Percentiles rank a stretch among this genome's conserved stretches.
Conservation (phyloP, 2,113 vertebrate species). For the Chloropsis cyanopogon region DNA sequence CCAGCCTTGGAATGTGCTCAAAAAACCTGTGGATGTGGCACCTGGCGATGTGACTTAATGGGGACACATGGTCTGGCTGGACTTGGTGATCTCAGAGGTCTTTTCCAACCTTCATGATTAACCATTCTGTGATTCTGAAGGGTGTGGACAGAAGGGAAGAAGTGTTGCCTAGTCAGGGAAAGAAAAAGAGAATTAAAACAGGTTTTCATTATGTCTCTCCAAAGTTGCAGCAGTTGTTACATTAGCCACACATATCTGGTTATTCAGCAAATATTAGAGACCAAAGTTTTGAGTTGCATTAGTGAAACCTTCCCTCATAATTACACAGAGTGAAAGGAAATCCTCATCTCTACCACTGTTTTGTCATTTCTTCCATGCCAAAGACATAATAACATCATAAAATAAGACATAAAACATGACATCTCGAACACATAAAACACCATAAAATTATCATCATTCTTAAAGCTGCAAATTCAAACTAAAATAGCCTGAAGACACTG, state of each 20-base stretch:
- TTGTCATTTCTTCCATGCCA: not conserved
- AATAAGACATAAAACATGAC: not conserved
- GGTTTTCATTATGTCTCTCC: not conserved
- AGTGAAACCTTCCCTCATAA: not conserved
- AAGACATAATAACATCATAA: not conserved
- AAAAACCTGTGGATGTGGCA: not conserved
- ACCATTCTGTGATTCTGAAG: not conserved
- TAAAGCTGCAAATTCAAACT: not conserved
- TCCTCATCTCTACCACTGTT: not conserved
- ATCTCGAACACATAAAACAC: not conserved
- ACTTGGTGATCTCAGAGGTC: not conserved
- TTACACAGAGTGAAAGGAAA: not conserved
- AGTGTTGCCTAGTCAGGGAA: not conserved
- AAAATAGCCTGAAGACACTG: not conserved
- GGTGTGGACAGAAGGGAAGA: too few species aligned
- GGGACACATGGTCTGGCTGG: not conserved
- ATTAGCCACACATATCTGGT: not conserved
- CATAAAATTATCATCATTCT: not conserved
- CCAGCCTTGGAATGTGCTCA: not conserved
- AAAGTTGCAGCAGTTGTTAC: not conserved
- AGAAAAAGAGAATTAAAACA: not conserved
- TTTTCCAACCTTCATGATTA: not conserved
- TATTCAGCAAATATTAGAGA: not conserved
- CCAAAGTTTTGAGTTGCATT: not conserved
- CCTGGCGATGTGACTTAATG: accelerated